Base-by-base conservation (phyloP, 2,113 vertebrate genomes). In the Sander lucioperca region DNA sequence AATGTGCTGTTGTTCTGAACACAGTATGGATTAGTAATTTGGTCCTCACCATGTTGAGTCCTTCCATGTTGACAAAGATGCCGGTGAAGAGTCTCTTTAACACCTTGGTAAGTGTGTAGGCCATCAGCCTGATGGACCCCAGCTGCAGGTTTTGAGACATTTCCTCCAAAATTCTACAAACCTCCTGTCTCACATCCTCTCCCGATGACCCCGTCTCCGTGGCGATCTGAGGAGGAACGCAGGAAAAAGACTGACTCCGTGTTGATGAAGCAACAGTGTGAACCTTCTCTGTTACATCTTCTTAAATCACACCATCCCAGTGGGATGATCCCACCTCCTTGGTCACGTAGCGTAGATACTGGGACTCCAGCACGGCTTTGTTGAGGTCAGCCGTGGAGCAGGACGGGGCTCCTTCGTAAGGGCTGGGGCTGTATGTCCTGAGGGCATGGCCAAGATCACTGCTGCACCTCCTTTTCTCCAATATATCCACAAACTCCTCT, bases 71-170 rank as follows among this genome's bases (percentile, higher is more conserved):
- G 80, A 99, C 95, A 63, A 92, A 93, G 87, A 99, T 94, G 81
- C 94, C 94, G 16, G 93, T 96, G 94, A 97, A 99, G 82, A 99
- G 91, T 0, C 94, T 95, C 88, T 99, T 99, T 87, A 99, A 96
- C 90, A 98, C 93, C 92, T 99, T 99, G 85, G 89, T 97, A 48
- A 99, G 25, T 6, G 89, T 92, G 91, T 96, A 98, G 51, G 92
- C 96, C 93, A 99, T 95, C 92, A 99, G 95, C 25, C 98, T 94
- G 79, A 99, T 93, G 64, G 95, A 92, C 70, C 96, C 93, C 88
- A 99, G 85, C 25, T 96, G 96, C 85, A 99, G 94, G 70, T 96
- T 96, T 77, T 99, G 98, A 68, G 96, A 96, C 98, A 99, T 99
- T 86, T 99, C 97, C 71, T 96, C 95, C 90, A 99, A 73, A 90